Conservation (phyloP, 2,888 invertebrate genomes). For the Fragum whitleyi region DNA sequence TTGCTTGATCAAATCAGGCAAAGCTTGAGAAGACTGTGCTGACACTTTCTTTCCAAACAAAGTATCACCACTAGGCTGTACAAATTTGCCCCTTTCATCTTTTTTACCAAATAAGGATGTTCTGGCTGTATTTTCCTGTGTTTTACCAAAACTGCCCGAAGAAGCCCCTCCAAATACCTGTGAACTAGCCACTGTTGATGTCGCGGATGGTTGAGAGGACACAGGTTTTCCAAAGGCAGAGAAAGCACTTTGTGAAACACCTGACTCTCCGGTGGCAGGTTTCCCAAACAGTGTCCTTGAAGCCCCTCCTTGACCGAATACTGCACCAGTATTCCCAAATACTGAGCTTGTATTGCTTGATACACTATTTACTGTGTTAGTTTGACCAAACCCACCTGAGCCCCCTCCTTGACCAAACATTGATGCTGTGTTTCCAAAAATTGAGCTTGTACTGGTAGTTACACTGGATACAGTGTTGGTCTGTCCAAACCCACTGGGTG, state of each 20-base stretch:
- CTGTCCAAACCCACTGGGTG: conserved; percentile 14
- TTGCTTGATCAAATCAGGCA: neutral
- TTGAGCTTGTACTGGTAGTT: neutral
- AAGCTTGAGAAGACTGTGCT: neutral
- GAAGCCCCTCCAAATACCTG: conserved; percentile 6
- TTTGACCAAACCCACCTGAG: neutral
- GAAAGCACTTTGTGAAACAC: neutral
- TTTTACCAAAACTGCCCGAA: neutral
- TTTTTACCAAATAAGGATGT: neutral
- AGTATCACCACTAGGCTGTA: neutral
- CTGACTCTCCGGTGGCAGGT: conserved; percentile 10
- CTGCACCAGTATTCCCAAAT: conserved; percentile 13
- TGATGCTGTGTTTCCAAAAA: conserved; percentile 17
- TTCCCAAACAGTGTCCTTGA: conserved; percentile 21
- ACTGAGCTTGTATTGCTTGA: neutral
- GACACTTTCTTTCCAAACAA: conserved; percentile 9
- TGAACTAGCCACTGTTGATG: conserved; percentile 5
- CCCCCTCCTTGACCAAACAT: conserved; percentile 3
- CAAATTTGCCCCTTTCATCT: neutral
- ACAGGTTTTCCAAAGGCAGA: conserved; percentile 19
- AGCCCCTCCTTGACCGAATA: neutral
- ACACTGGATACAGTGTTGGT: neutral
- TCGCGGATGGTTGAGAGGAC: neutral
- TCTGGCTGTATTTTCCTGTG: neutral
- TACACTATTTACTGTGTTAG: neutral